A percentile compares a stretch with the other conserved stretches of the same genome.
Evolutionary conservation across 2,113 vertebrate species (phyloP).

Genomic region (Xenopus laevis): DNA sequence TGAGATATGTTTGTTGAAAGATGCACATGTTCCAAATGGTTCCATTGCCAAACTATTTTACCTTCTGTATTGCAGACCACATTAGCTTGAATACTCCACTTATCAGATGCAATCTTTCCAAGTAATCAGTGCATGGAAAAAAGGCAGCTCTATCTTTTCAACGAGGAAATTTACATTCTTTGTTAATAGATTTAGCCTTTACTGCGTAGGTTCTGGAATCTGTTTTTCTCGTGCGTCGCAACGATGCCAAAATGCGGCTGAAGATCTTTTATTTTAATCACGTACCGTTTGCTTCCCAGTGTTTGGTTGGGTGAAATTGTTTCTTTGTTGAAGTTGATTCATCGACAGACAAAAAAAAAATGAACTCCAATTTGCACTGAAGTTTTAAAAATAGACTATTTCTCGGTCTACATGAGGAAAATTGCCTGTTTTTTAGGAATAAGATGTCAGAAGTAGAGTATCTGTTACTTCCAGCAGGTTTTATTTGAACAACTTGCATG

Average conservation of each 20-base stretch:
- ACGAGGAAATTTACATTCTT: slow-evolving; percentile 10
- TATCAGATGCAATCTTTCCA: slow-evolving; percentile 22
- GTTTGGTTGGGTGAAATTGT: slow-evolving; percentile 11
- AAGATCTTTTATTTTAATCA: slow-evolving; percentile 10
- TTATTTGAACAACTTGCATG: no score
- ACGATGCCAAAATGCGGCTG: slow-evolving; percentile 2
- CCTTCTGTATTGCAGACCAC: slow-evolving; percentile 1
- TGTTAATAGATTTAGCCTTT: slow-evolving; percentile 14
- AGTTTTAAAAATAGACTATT: no score
- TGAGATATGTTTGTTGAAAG: slow-evolving; percentile 6
- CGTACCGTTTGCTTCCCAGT: slow-evolving; percentile 8
- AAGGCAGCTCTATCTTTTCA: slow-evolving; percentile 3
- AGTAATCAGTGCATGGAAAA: slow-evolving; percentile 7
- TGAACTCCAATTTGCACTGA: no score
- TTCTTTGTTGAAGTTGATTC: no score
- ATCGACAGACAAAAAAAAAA: no score
- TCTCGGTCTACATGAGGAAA: no score
- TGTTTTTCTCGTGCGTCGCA: background rate
- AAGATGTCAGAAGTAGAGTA: no score
- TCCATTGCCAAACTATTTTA: background rate
- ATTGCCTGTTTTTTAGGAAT: no score
- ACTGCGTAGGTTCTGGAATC: slow-evolving; percentile 6
- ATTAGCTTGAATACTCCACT: background rate
- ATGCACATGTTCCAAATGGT: background rate
- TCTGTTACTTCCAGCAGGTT: no score